Conservation (phyloP, 2,113 vertebrate genomes). For the Daboia siamensis region DNA sequence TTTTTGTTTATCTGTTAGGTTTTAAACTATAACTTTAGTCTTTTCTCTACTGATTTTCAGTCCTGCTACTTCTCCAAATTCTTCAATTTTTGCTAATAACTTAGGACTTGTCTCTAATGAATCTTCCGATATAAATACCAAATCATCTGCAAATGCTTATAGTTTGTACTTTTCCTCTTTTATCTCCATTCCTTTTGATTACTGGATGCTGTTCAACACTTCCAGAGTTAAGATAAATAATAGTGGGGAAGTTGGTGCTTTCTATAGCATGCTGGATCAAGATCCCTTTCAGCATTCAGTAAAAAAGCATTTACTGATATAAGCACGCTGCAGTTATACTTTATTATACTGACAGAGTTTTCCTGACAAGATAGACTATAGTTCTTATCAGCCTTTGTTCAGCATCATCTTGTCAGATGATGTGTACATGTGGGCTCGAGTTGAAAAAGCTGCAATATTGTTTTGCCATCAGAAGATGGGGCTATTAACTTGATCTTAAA, state of each 20-base stretch:
- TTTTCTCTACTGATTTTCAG: too few relatives aligned
- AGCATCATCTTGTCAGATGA: background rate
- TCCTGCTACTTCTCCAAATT: too few relatives aligned
- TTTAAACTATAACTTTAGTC: too few relatives aligned
- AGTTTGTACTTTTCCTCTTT: too few relatives aligned
- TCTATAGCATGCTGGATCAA: background rate
- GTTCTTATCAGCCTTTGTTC: background rate
- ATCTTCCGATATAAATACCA: too few relatives aligned
- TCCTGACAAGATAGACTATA: background rate
- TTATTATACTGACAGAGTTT: background rate
- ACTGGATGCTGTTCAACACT: too few relatives aligned
- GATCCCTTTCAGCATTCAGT: background rate
- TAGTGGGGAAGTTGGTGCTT: background rate
- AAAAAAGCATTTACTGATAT: background rate
- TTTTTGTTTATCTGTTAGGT: too few relatives aligned
- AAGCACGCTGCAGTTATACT: background rate
- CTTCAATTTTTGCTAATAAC: too few relatives aligned
- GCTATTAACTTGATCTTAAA: background rate
- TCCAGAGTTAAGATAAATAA: too few relatives aligned
- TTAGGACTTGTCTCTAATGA: too few relatives aligned
- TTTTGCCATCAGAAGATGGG: background rate
- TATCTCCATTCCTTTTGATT: too few relatives aligned
- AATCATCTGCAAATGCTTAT: too few relatives aligned
- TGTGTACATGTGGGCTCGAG: background rate
- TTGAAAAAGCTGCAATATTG: background rate